These are phyloP conservation scores for Trimorus sp. DNA, from an alignment of 2,888 invertebrate genomes.

Conservation along the genomic window DNA sequence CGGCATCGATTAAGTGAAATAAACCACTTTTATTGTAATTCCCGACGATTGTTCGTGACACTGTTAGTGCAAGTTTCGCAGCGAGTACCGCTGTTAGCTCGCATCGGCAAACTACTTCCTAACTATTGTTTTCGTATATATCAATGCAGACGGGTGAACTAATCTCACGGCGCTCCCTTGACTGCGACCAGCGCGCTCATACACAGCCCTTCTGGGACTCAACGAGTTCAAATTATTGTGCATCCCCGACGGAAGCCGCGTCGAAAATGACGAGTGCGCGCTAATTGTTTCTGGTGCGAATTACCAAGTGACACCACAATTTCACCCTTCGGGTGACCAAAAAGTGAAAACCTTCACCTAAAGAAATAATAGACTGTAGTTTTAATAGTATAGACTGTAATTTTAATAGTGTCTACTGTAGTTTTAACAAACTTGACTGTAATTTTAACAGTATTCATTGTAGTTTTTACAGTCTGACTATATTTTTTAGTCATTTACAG, in stretches of 20 bases:
- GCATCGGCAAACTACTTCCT: slow-evolving; percentile 58
- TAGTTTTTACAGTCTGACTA: no score
- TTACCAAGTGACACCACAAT: background rate
- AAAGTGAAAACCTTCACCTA: no score
- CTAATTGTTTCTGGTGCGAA: background rate
- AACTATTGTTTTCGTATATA: slow-evolving; percentile 67
- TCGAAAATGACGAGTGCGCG: background rate
- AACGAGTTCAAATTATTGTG: slow-evolving; percentile 35
- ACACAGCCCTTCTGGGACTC: slow-evolving; percentile 30
- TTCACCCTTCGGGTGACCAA: background rate
- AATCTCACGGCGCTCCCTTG: slow-evolving; percentile 44
- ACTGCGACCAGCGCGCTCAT: slow-evolving; percentile 23
- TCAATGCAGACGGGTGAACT: slow-evolving; percentile 62
- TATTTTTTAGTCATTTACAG: no score
- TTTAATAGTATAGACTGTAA: no score
- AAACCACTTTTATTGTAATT: slow-evolving; percentile 60
- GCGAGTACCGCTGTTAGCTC: slow-evolving; percentile 34
- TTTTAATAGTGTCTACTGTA: no score
- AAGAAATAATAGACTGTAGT: no score
- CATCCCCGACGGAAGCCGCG: slow-evolving; percentile 14
- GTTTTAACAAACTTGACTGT: no score
- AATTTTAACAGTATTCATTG: no score
- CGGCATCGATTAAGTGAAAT: slow-evolving; percentile 51
- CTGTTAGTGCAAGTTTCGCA: slow-evolving; percentile 51
- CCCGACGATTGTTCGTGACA: slow-evolving; percentile 58